Evolutionary conservation across 2,797 vertebrate species (phyloP).

Genomic region (Limosa lapponica): DNA sequence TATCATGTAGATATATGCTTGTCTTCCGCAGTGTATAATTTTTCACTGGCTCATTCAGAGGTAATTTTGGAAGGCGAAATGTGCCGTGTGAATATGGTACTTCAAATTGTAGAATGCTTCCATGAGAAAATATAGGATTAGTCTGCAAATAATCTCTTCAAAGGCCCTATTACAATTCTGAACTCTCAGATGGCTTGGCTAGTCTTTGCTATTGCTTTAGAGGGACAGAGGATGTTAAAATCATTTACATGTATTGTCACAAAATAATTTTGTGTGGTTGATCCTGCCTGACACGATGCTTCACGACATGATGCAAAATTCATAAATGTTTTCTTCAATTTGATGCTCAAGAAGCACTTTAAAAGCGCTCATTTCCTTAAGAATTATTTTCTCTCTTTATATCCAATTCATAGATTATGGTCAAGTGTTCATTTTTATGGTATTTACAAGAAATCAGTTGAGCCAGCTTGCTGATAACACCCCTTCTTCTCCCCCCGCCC

Average conservation of each 20-base stretch:
- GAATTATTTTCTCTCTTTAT: conserved; percentile 37
- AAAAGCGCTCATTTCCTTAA: conserved; percentile 5
- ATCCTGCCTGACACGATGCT: conserved; percentile 39
- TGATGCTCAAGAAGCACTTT: conserved; percentile 34
- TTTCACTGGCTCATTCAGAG: conserved; percentile 27
- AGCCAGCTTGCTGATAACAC: background rate
- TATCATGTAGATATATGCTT: conserved; percentile 9
- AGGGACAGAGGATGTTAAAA: conserved; percentile 31
- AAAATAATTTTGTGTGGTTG: conserved; percentile 51
- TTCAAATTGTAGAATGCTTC: conserved; percentile 20
- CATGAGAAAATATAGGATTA: conserved; percentile 49
- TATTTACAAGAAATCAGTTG: conserved; percentile 46
- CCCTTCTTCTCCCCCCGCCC: background rate
- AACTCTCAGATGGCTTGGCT: conserved; percentile 33
- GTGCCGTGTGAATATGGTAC: background rate
- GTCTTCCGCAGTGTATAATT: background rate
- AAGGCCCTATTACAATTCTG: conserved; percentile 30
- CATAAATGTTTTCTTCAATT: conserved; percentile 44
- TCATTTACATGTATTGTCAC: conserved; percentile 50
- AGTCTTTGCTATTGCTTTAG: conserved; percentile 18
- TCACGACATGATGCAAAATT: conserved; percentile 42
- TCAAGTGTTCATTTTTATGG: conserved; percentile 51
- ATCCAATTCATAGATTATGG: conserved; percentile 31
- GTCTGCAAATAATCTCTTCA: conserved; percentile 55
- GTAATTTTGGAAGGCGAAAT: conserved; percentile 52